Conservation (phyloP, 2,797 vertebrate species). For the Sarcophilus harrisii region DNA sequence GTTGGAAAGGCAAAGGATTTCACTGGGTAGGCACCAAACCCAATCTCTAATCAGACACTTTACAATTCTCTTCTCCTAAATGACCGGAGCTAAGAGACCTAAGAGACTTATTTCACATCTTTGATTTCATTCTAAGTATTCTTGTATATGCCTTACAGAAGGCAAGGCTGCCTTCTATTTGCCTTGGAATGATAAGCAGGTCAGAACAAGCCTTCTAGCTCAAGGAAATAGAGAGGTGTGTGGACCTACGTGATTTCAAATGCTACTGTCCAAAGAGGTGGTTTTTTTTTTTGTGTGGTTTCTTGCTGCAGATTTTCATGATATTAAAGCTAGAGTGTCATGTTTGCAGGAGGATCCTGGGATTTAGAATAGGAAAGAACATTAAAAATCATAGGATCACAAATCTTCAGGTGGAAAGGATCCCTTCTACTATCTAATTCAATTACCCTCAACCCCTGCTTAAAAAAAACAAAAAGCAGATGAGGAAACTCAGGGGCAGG, state of each 20-base stretch:
- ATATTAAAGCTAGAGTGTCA: not conserved
- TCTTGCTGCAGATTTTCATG: not conserved
- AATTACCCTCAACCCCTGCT: not conserved
- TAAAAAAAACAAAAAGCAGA: too few species aligned
- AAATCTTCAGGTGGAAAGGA: not conserved
- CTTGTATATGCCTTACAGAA: slow-evolving; percentile 63
- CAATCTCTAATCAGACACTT: slow-evolving; percentile 26
- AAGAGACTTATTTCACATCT: slow-evolving; percentile 66
- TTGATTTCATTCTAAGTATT: slow-evolving; percentile 69
- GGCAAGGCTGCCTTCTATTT: slow-evolving; percentile 62
- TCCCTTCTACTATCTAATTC: not conserved
- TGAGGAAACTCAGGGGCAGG: not conserved
- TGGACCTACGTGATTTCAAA: slow-evolving; percentile 61
- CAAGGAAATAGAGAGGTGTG: slow-evolving; percentile 60
- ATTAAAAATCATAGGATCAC: not conserved
- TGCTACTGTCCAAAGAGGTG: slow-evolving; percentile 36
- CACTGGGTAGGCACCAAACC: not conserved
- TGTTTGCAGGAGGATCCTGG: not conserved
- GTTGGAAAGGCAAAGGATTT: not conserved
- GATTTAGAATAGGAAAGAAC: slow-evolving; percentile 11
- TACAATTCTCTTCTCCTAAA: slow-evolving; percentile 51
- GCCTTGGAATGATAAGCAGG: slow-evolving; percentile 77
- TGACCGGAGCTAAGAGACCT: slow-evolving; percentile 57
- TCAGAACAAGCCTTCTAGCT: slow-evolving; percentile 76
- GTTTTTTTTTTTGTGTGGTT: not conserved